Evolutionary conservation across 2,113 vertebrate species (phyloP).

Genomic region (Naja naja): DNA sequence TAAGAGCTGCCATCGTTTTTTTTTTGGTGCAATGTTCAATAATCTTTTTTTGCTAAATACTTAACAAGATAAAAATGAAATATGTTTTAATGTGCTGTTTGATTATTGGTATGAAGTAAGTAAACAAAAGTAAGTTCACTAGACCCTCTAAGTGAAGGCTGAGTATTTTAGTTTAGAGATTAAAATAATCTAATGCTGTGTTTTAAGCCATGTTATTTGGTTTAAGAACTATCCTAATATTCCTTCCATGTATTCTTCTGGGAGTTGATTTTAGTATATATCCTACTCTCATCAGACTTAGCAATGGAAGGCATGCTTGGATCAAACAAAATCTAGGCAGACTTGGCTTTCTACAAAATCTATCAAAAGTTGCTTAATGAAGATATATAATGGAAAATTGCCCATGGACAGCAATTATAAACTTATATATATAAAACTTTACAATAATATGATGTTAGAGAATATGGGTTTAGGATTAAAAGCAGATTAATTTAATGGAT

Average conservation of each 20-base stretch:
- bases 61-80: slow-evolving; percentile 61
- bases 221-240: neutral
- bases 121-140: slow-evolving; percentile 19
- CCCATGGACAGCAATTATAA: neutral
- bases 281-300: neutral
- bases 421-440: neutral
- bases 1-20: slow-evolving; percentile 69
- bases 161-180: neutral
- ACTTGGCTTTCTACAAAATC: neutral
- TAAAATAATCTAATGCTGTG: neutral
- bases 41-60: slow-evolving; percentile 48
- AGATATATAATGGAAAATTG: neutral
- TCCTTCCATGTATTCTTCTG: neutral
- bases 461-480: neutral
- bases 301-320: neutral
- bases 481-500: neutral
- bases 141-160: neutral
- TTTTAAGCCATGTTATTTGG: neutral
- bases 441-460: neutral
- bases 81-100: slow-evolving; percentile 41
- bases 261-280: neutral
- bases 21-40: slow-evolving; percentile 29
- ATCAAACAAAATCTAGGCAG: neutral
- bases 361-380: neutral
- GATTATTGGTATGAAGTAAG: slow-evolving; percentile 16